phyloP scores from a whole-genome alignment of 2,888 invertebrate genomes.

The Zeuzera pyrina region DNA sequence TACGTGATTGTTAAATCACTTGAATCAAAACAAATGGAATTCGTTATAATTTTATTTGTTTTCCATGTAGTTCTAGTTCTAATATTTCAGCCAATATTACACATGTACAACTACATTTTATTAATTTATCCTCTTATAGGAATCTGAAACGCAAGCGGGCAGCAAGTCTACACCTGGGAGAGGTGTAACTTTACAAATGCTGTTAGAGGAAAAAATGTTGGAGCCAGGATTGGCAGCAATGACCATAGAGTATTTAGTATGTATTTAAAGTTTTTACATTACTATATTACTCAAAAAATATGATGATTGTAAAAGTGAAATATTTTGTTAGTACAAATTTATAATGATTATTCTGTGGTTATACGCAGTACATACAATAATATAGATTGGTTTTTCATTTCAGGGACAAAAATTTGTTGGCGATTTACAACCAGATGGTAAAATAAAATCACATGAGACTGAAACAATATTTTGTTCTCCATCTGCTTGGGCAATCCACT shows the following conservation, averaged over 20 bases:
- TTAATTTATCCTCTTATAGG: too few relatives aligned
- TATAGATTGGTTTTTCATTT: slow-evolving; percentile 18
- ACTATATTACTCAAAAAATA: background rate
- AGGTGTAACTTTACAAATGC: slow-evolving; percentile 88
- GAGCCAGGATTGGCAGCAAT: slow-evolving; percentile 87
- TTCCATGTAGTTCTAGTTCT: too few relatives aligned
- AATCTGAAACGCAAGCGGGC: slow-evolving; percentile 58
- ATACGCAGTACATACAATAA: background rate
- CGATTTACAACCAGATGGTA: slow-evolving; percentile 87
- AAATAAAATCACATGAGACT: slow-evolving; percentile 91
- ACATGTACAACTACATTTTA: too few relatives aligned
- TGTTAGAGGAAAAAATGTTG: slow-evolving; percentile 87
- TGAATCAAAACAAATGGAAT: too few relatives aligned
- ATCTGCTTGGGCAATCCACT: slow-evolving; percentile 94
- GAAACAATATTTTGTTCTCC: slow-evolving; percentile 91
- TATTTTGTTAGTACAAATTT: background rate
- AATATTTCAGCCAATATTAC: too few relatives aligned
- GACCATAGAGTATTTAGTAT: slow-evolving; percentile 91
- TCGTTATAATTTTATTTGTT: too few relatives aligned
- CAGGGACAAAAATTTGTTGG: slow-evolving; percentile 92
- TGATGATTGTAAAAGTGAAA: background rate
- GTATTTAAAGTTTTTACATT: slow-evolving; percentile 1
- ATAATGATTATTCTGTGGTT: background rate
- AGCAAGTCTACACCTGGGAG: slow-evolving; percentile 70
- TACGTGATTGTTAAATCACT: too few relatives aligned